A percentile compares a stretch with the other conserved stretches of the same genome.
These are phyloP conservation scores for Ophraella communa DNA, from an alignment of 2,888 invertebrate species.

Conservation along the genomic window DNA sequence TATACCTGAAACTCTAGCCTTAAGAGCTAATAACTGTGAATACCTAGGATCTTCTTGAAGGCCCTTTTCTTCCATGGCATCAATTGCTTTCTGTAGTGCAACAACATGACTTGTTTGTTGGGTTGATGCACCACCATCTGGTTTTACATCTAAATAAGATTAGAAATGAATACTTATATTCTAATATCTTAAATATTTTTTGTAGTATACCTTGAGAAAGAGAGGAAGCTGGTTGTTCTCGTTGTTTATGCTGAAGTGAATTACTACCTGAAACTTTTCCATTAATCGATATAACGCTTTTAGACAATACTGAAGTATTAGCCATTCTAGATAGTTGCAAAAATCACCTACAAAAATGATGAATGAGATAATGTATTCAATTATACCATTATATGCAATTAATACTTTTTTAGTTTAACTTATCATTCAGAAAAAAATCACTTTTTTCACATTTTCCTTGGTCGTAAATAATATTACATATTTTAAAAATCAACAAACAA, in stretches of 20 bases:
- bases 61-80: conserved; percentile 94
- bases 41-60: conserved; percentile 92
- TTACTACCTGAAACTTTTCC: not conserved
- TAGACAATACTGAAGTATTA: not conserved
- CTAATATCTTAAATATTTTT: not conserved
- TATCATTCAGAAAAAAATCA: not conserved
- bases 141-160: not conserved
- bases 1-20: conserved; percentile 68
- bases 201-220: not conserved
- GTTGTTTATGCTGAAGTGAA: not conserved
- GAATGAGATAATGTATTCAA: not conserved
- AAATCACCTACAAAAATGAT: not conserved
- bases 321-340: conserved; percentile 23
- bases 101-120: conserved; percentile 75
- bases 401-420: not conserved
- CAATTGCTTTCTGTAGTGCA: conserved; percentile 87
- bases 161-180: not conserved
- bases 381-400: not conserved
- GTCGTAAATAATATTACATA: too few species aligned
- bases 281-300: not conserved
- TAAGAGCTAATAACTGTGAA: conserved; percentile 83
- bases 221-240: not conserved
- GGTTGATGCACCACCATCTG: not conserved
- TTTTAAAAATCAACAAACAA: too few species aligned
- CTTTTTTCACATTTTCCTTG: too few species aligned